Evolutionary conservation across 2,888 invertebrate genomes (phyloP).

Genomic region (Hololepta plana): DNA sequence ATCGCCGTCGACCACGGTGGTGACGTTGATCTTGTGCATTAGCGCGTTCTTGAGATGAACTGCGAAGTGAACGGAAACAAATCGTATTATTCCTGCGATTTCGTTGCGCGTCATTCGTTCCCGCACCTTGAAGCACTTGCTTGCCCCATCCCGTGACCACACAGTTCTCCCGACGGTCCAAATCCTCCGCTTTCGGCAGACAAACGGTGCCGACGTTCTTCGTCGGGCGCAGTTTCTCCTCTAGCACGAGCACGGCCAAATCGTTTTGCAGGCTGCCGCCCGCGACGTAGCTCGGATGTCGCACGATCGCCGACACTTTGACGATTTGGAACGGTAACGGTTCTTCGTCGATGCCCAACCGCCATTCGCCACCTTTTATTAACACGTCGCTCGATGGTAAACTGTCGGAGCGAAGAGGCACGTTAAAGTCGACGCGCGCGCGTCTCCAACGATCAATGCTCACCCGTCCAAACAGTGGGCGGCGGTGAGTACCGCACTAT

Average conservation of each 20-base stretch:
- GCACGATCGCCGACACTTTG: conserved; percentile 46
- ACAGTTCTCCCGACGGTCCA: conserved; percentile 40
- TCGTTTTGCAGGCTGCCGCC: conserved; percentile 41
- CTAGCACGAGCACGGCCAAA: conserved; percentile 49
- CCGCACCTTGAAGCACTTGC: conserved; percentile 51
- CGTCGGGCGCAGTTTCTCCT: conserved; percentile 42
- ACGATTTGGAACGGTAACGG: conserved; percentile 63
- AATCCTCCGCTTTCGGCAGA: conserved; percentile 37
- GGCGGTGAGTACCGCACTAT: conserved; percentile 54
- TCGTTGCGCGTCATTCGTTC: too few relatives aligned
- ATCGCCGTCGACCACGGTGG: conserved; percentile 35
- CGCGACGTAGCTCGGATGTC: conserved; percentile 50
- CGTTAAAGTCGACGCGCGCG: neutral
- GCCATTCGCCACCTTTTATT: conserved; percentile 72
- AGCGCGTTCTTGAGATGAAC: conserved; percentile 57
- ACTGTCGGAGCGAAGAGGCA: neutral
- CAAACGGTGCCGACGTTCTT: conserved; percentile 61
- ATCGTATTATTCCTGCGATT: too few relatives aligned
- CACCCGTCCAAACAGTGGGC: conserved; percentile 71
- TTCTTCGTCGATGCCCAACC: conserved; percentile 62
- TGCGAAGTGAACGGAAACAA: conserved; percentile 27
- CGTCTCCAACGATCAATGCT: conserved; percentile 12
- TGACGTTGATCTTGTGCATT: conserved; percentile 55
- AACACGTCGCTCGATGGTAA: conserved; percentile 35
- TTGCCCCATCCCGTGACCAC: conserved; percentile 75